These are phyloP conservation scores for Pammene aurita DNA, from an alignment of 2,888 invertebrate genomes.

Conservation along the genomic window DNA sequence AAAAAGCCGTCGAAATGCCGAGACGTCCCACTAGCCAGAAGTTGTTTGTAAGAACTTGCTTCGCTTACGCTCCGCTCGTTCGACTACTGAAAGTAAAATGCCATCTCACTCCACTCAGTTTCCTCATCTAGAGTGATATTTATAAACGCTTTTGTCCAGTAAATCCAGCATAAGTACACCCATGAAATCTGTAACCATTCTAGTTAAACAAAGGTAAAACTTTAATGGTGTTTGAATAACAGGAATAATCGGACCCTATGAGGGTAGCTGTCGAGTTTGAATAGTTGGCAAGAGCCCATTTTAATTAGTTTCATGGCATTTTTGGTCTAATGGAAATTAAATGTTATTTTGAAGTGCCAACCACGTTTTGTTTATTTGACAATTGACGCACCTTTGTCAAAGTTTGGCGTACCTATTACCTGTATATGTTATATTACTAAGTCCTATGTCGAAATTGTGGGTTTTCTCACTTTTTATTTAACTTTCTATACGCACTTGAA, in stretches of 20 bases:
- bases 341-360: not conserved
- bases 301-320: constrained; percentile 1
- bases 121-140: constrained; percentile 29
- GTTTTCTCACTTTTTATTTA: too few species aligned
- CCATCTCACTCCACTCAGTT: constrained; percentile 40
- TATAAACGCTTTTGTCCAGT: not conserved
- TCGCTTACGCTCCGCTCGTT: too few species aligned
- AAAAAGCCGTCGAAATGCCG: too few species aligned
- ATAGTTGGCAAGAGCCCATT: not conserved
- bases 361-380: not conserved
- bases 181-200: not conserved
- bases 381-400: not conserved
- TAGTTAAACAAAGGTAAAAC: not conserved
- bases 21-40: too few species aligned
- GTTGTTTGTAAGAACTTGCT: too few species aligned
- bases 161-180: not conserved
- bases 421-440: too few species aligned
- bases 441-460: too few species aligned
- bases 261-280: constrained; percentile 8
- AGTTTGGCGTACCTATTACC: too few species aligned
- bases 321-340: constrained; percentile 14
- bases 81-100: constrained; percentile 38
- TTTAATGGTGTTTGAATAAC: not conserved
- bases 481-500: too few species aligned
- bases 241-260: too few species aligned